Conservation (phyloP, 2,888 invertebrate species). For the Byasa hedistus region DNA sequence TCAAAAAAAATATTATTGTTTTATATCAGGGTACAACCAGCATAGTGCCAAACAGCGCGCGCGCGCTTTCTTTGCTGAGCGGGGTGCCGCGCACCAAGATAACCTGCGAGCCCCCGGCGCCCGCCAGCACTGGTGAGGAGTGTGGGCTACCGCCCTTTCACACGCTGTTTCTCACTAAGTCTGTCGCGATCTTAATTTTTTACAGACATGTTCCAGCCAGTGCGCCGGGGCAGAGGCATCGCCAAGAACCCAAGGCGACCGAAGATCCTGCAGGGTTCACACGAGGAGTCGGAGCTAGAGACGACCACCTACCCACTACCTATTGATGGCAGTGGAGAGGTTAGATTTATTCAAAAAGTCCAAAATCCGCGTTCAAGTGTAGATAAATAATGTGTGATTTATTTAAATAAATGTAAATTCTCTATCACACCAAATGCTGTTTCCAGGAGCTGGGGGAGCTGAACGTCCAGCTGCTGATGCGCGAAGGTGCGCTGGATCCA, state of each 20-base stretch:
- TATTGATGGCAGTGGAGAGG: conserved; percentile 31
- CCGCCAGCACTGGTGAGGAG: conserved; percentile 5
- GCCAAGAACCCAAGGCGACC: conserved; percentile 48
- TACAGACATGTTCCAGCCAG: conserved; percentile 26
- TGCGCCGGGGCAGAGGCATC: conserved; percentile 45
- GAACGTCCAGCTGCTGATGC: conserved; percentile 53
- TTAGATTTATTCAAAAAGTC: background rate
- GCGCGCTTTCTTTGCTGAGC: conserved; percentile 52
- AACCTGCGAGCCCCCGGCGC: conserved; percentile 33
- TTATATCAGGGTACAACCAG: conserved; percentile 50
- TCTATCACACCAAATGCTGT: background rate
- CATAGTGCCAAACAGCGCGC: conserved; percentile 53
- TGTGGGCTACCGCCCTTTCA: background rate
- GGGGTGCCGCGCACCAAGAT: conserved; percentile 48
- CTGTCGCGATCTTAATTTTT: background rate
- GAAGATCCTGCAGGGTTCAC: conserved; percentile 38
- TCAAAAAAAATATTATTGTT: background rate
- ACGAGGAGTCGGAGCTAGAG: conserved; percentile 12
- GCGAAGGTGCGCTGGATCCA: conserved; percentile 44
- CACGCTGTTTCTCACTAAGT: background rate
- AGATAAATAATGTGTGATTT: no score
- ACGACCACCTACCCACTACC: conserved; percentile 8
- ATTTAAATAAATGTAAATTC: background rate
- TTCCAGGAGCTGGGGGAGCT: conserved; percentile 49
- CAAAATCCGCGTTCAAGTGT: no score